Conservation (phyloP, 2,113 vertebrate species). For the Mobula birostris region DNA sequence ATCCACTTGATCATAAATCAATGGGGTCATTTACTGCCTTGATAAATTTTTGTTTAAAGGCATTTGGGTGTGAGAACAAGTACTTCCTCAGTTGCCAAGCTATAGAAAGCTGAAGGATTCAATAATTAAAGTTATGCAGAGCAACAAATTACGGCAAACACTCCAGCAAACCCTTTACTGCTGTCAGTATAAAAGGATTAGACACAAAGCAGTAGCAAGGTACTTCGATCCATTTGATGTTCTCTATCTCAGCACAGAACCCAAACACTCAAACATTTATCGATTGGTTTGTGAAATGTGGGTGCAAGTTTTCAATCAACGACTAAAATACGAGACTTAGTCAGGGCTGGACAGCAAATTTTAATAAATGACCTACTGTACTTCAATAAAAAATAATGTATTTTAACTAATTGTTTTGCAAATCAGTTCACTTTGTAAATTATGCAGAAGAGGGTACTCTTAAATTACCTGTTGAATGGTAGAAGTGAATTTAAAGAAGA, state of each 20-base stretch:
- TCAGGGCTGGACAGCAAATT: background rate
- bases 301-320: background rate
- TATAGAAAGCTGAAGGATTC: background rate
- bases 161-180: background rate
- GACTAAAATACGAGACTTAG: background rate
- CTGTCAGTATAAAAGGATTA: background rate
- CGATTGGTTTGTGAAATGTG: background rate
- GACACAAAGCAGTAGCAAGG: background rate
- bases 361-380: background rate
- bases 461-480: background rate
- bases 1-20: conserved; percentile 26
- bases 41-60: conserved; percentile 26
- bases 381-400: background rate
- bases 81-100: background rate
- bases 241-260: background rate
- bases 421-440: background rate
- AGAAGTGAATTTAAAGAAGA: conserved; percentile 9
- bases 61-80: conserved; percentile 5
- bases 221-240: conserved; percentile 15
- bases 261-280: background rate
- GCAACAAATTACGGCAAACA: conserved; percentile 29
- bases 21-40: conserved; percentile 32
- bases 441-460: background rate
- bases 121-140: conserved; percentile 26
- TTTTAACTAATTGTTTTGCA: background rate